Evolutionary conservation across 2,888 invertebrate species (phyloP), one percentile per base, ranked within the genome.

Genomic region (Drosophila stalkeri): DNA sequence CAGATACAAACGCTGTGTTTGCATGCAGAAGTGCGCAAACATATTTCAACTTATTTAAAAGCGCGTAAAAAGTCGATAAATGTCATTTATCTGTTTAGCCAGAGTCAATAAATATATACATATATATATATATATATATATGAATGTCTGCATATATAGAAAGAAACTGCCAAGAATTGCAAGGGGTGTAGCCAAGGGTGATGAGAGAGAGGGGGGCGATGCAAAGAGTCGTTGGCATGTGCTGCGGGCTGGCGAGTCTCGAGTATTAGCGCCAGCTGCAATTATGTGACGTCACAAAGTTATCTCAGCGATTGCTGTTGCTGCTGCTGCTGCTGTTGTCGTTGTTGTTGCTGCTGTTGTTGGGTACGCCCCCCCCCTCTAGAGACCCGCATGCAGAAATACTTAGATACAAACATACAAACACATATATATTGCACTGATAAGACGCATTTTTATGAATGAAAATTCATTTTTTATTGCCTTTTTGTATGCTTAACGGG

Each of bases 41-140:
- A 90, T 59, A 86, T 90, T 84, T 81, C 85, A 89, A 84, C 81
- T 87, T 84, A 84, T 85, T 90, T 76, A 87, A 89, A 89, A 90
- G 72, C 77, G 89, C 85, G 88, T 86, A 86, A 89, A 89, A 89
- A 89, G 82, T 89, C 90, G 90, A 89, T 86, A 86, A 90, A 87
- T 84, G 90, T 85, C 86, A 89, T 71, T 87, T 86, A 89, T 86
- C 90, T 89, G 90, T 86, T 86, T 90, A 84, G 64, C 62, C 55
- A 51, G 66, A 70, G 81, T 76, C 89, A 84, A 88, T 69, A 64
- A 3, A 7, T 12, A n/a, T 54, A n/a, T n/a, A n/a, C n/a, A 18
- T 18, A 16, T 12, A 18, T 18, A 4, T 68, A 37, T 7, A 2
- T 12, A n/a, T 39, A 3, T 31, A 11, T 12, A 11, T 23, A 6